Conservation (phyloP, 2,888 invertebrate genomes). For the Strigamia crassipes region DNA sequence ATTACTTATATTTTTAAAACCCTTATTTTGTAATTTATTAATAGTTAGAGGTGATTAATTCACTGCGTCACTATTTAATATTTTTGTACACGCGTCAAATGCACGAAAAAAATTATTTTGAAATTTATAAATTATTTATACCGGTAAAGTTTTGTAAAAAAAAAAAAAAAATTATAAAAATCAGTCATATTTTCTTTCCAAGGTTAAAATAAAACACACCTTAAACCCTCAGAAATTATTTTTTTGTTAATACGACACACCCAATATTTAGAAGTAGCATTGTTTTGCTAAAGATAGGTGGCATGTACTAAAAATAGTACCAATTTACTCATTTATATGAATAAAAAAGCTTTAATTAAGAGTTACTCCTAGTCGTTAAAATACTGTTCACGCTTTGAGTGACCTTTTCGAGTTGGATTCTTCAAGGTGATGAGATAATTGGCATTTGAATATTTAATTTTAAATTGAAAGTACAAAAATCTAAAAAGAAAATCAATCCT, state of each 20-base stretch:
- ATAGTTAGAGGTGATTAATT: too few relatives aligned
- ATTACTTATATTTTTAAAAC: background rate
- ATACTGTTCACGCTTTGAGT: background rate
- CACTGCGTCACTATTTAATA: too few relatives aligned
- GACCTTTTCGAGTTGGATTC: background rate
- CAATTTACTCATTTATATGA: background rate
- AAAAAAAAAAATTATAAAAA: background rate
- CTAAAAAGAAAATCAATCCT: background rate
- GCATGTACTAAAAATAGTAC: too few relatives aligned
- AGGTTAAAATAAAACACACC: background rate
- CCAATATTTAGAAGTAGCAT: background rate
- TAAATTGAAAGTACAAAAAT: background rate
- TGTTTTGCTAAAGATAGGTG: background rate
- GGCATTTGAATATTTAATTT: background rate
- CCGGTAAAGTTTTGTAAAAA: background rate
- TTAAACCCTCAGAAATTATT: background rate
- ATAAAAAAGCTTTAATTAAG: background rate
- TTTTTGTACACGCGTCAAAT: too few relatives aligned
- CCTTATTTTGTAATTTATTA: too few relatives aligned
- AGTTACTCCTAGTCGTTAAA: background rate
- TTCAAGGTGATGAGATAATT: background rate
- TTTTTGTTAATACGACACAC: background rate
- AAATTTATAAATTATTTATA: background rate
- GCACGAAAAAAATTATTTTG: background rate
- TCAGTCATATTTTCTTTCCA: background rate